A percentile compares a stretch with the other conserved stretches of the same genome.
phyloP scores from a whole-genome alignment of 2,797 vertebrate species.

The Molothrus ater region DNA sequence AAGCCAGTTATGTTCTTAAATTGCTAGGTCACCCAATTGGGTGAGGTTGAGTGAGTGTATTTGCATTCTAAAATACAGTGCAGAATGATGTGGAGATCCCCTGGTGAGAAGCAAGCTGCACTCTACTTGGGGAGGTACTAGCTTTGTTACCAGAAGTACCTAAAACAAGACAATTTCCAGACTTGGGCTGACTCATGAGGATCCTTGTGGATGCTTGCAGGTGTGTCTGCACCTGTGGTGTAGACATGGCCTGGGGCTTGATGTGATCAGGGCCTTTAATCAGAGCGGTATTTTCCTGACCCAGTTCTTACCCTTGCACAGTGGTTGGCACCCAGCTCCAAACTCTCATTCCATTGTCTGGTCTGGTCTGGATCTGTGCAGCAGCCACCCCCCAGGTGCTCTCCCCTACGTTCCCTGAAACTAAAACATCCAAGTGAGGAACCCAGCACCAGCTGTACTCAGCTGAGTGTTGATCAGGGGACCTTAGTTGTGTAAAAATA shows the following conservation, averaged over 20 bases:
- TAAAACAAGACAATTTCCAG: not conserved
- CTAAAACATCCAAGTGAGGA: not conserved
- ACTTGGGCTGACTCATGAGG: slow-evolving; percentile 17
- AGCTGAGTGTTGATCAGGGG: not conserved
- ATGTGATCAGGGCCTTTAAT: slow-evolving; percentile 43
- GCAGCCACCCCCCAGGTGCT: not conserved
- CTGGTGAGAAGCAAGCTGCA: not conserved
- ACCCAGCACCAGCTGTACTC: not conserved
- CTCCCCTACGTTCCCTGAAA: not conserved
- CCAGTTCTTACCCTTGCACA: slow-evolving; percentile 36
- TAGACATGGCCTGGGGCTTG: slow-evolving; percentile 52
- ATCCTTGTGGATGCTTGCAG: slow-evolving; percentile 8
- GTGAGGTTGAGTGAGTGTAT: not conserved
- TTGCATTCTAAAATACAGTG: not conserved
- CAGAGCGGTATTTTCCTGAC: slow-evolving; percentile 53
- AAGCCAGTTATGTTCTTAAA: not conserved
- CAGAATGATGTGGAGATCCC: not conserved
- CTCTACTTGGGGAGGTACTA: not conserved
- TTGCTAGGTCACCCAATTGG: not conserved
- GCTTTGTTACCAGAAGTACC: not conserved
- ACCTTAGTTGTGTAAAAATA: not conserved
- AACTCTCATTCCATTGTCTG: slow-evolving; percentile 4
- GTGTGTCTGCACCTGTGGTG: slow-evolving; percentile 64
- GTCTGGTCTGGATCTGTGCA: not conserved
- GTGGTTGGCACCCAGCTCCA: slow-evolving; percentile 7